Evolutionary conservation across 2,113 vertebrate genomes (phyloP).

Genomic region (Brachyhypopomus occidentalis): DNA sequence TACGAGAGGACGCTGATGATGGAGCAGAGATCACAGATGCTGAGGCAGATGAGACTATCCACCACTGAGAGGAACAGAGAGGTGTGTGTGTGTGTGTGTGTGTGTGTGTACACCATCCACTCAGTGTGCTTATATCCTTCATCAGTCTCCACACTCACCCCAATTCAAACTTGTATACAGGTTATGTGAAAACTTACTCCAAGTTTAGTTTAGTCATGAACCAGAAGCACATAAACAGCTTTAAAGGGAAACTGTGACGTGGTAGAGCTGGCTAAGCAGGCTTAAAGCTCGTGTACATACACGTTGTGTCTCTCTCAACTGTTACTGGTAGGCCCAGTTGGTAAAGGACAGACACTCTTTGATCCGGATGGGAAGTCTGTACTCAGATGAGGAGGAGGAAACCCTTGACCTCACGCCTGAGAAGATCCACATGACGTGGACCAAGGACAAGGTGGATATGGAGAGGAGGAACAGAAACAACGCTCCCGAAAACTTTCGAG

Average conservation of each 20-base stretch:
- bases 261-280: no score
- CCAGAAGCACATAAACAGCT: no score
- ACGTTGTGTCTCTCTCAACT: not conserved
- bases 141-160: not conserved
- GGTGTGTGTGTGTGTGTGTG: conserved; percentile 67
- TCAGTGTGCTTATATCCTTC: no score
- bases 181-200: no score
- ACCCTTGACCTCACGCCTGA: conserved; percentile 79
- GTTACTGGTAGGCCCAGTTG: conserved; percentile 83
- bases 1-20: conserved; percentile 98
- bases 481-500: conserved; percentile 87
- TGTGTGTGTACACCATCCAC: not conserved
- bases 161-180: no score
- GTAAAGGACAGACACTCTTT: conserved; percentile 95
- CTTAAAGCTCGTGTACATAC: no score
- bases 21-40: conserved; percentile 98
- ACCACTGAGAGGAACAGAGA: conserved; percentile 92
- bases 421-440: conserved; percentile 98
- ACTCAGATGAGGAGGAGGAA: conserved; percentile 93
- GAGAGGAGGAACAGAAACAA: conserved; percentile 82
- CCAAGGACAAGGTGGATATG: conserved; percentile 83
- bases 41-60: conserved; percentile 95
- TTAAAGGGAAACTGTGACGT: no score
- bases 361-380: conserved; percentile 88
- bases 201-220: no score